A percentile compares a stretch with the other conserved stretches of the same genome.
Conservation (phyloP, 2,888 invertebrate species). For the Coelogynopora nodosa region DNA sequence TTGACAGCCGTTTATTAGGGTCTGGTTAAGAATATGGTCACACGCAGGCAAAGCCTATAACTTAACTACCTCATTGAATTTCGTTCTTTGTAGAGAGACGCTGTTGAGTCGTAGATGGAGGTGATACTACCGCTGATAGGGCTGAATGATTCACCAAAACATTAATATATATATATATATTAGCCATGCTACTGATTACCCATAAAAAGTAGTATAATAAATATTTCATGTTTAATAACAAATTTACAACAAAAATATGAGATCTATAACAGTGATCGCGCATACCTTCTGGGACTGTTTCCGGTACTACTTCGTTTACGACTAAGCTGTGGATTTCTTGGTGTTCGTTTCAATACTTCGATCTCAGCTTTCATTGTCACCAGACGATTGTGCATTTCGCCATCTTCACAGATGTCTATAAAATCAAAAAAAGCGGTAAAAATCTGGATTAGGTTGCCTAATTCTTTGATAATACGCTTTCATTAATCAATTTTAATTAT, state of each 20-base stretch:
- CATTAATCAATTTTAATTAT: no score
- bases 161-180: background rate
- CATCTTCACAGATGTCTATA: constrained; percentile 89
- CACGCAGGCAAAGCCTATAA: no score
- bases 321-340: background rate
- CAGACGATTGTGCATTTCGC: constrained; percentile 80
- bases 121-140: background rate
- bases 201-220: background rate
- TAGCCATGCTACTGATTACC: background rate
- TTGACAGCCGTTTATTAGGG: no score
- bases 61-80: background rate
- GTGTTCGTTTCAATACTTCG: constrained; percentile 66
- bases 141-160: background rate
- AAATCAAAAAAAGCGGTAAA: no score
- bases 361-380: constrained; percentile 78
- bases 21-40: no score
- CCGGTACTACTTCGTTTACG: background rate
- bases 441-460: no score
- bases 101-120: background rate
- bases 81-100: background rate
- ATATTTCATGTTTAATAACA: background rate
- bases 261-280: background rate
- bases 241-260: background rate
- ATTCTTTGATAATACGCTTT: no score
- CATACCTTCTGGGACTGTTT: background rate